Evolutionary conservation across 2,888 invertebrate genomes (phyloP), one percentile per base, ranked within the genome.

Genomic region (Octonoba sinensis): DNA sequence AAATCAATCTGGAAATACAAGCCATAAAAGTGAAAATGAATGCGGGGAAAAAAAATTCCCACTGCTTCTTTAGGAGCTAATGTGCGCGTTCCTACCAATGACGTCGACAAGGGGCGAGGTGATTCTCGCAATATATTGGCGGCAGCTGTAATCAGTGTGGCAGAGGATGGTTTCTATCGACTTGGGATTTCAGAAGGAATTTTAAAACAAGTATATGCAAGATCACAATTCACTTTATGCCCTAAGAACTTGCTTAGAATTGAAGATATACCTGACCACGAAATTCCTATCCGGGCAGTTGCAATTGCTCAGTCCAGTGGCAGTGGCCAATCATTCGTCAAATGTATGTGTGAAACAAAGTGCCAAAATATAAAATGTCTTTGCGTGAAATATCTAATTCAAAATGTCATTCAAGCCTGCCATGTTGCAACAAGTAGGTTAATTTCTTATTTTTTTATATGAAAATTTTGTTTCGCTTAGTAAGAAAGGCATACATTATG

Each of bases 41-140:
- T 47, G 18, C 66, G 12, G 51, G n/a, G n/a, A n/a, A n/a, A n/a
- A n/a, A n/a, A n/a, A 66, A 49, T 66, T 49, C 47, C 51, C 49
- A 47, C 49, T 66, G 49, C 49, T 18, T 22, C 66, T 51, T 66
- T 66, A 24, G 49, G 49, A 22, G 66, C 66, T 22, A 66, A 47
- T 66, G 47, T 66, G 66, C 47, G 49, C 47, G 51, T 66, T 66
- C 66, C 4, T 66, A 66, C 49, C 49, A 47, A 18, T 18, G 47
- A 66, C 51, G 47, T 49, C 27, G 66, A 66, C 51, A 66, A 49
- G 66, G 66, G 49, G 49, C 22, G 51, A 16, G 11, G 66, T 66
- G 47, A 66, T 22, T 66, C 66, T 18, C 15, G 66, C 66, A 66
- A 66, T 46, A 20, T 66, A 51, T 22, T 66, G 66, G 66, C 66